phyloP scores from a whole-genome alignment of 2,888 invertebrate species.

The Prosapia bicincta region DNA sequence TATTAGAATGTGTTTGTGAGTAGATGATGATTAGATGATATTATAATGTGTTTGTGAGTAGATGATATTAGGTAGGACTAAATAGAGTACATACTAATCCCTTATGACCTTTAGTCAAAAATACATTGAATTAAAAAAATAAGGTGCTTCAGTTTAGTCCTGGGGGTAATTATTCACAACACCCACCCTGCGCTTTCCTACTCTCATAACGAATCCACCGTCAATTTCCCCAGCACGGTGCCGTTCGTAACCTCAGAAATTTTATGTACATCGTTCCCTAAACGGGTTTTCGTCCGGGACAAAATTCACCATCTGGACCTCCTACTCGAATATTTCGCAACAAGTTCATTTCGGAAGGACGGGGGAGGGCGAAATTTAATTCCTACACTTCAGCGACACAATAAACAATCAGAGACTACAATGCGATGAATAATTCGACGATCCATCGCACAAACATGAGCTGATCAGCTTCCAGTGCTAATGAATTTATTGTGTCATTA shows the following conservation, averaged over 20 bases:
- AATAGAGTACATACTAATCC: no score
- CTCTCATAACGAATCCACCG: not conserved
- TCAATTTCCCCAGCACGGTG: not conserved
- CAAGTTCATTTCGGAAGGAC: not conserved
- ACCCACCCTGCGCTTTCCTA: not conserved
- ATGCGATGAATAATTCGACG: not conserved
- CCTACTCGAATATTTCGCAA: slow-evolving; percentile 17
- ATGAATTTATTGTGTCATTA: not conserved
- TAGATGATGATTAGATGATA: no score
- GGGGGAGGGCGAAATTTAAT: slow-evolving; percentile 1
- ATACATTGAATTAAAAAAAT: no score
- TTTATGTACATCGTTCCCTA: not conserved
- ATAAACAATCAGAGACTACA: slow-evolving; percentile 18
- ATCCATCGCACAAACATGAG: not conserved
- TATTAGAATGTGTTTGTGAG: no score
- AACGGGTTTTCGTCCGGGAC: not conserved
- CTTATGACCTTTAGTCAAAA: no score
- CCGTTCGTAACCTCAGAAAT: not conserved
- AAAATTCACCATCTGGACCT: slow-evolving; percentile 3
- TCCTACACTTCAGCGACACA: slow-evolving; percentile 9
- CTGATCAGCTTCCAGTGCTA: not conserved
- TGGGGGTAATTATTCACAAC: not conserved
- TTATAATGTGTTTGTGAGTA: no score
- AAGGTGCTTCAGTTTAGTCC: no score
- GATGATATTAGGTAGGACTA: no score